Evolutionary conservation across 2,113 vertebrate species (phyloP).

Genomic region (Lophotis ruficrista): DNA sequence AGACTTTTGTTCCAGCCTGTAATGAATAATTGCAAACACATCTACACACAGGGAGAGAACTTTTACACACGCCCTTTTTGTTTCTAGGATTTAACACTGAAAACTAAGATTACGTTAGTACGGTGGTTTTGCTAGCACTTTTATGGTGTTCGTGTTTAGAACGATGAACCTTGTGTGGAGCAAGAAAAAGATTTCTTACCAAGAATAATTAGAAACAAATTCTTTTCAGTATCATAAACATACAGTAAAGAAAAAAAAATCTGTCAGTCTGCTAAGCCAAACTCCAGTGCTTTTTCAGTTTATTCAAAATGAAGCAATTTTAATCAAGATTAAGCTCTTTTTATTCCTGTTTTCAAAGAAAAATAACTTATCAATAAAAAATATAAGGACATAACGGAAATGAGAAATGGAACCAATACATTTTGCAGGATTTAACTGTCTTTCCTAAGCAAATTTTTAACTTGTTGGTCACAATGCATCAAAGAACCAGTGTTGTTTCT

Average conservation of each 20-base stretch:
- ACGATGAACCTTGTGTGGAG: not conserved
- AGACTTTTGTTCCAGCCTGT: conserved; percentile 23
- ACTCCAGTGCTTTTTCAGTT: not conserved
- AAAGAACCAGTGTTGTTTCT: not conserved
- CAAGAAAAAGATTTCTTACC: not conserved
- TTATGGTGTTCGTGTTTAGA: not conserved
- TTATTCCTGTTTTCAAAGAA: not conserved
- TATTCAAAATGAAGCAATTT: conserved; percentile 1
- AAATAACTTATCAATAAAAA: not conserved
- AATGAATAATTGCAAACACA: conserved; percentile 53
- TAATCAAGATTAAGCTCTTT: conserved; percentile 2
- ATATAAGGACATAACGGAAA: not conserved
- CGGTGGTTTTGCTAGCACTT: not conserved
- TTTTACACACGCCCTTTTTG: conserved; percentile 15
- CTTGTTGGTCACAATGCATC: not conserved
- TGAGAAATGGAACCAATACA: not conserved
- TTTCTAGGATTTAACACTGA: conserved; percentile 4
- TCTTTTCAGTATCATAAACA: not conserved
- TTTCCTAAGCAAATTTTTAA: not conserved
- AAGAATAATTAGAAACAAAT: conserved; percentile 42
- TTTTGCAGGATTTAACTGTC: not conserved
- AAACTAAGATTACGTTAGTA: conserved; percentile 23
- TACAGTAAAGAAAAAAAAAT: not conserved
- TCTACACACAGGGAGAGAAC: not conserved
- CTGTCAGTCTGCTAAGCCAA: not conserved